phyloP scores from a whole-genome alignment of 2,113 vertebrate genomes.

The Hylia prasina region DNA sequence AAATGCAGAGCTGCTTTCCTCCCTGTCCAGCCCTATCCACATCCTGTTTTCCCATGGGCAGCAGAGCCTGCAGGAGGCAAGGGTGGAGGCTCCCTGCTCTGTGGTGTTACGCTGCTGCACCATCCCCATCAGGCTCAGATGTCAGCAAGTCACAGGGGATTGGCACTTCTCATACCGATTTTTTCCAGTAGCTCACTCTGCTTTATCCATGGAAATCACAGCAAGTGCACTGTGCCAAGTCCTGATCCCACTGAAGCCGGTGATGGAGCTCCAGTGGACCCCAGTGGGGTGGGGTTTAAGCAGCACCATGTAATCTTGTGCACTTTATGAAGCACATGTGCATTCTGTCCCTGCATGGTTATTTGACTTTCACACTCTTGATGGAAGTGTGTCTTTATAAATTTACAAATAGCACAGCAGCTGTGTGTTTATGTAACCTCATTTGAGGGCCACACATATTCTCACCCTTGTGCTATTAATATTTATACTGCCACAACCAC shows the following conservation, averaged over 20 bases:
- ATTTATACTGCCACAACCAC: slow-evolving; percentile 54
- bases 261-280: neutral
- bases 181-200: neutral
- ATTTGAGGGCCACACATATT: slow-evolving; percentile 56
- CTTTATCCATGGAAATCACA: slow-evolving; percentile 6
- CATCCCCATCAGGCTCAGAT: neutral
- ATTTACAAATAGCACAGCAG: slow-evolving; percentile 64
- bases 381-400: slow-evolving; percentile 57
- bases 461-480: slow-evolving; percentile 63
- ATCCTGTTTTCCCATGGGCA: neutral
- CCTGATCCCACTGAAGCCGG: neutral
- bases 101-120: neutral
- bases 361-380: slow-evolving; percentile 62
- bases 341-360: neutral
- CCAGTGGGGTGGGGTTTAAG: neutral
- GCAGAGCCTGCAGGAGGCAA: neutral
- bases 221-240: neutral
- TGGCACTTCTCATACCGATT: neutral
- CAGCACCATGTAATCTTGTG: neutral
- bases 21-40: fast-evolving
- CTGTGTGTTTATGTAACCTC: slow-evolving; percentile 70
- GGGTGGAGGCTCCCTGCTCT: neutral
- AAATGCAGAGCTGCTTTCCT: neutral
- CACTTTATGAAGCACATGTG: slow-evolving; percentile 32
- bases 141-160: neutral